Percentiles rank a stretch among this genome's conserved stretches.
Conservation (phyloP, 2,888 invertebrate genomes). For the Hemicrepidius hirtus region DNA sequence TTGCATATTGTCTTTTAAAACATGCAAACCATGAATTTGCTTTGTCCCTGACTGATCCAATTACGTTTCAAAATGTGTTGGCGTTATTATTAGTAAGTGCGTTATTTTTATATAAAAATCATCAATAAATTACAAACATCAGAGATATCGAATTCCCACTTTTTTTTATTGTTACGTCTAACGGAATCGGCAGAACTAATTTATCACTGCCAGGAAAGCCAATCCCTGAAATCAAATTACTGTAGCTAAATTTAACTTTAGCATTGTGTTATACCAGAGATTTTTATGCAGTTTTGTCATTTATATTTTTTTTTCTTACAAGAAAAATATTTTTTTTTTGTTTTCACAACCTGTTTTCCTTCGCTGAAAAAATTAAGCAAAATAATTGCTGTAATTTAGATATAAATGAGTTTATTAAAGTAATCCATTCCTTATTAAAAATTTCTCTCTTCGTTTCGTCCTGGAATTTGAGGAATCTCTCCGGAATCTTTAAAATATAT, state of each 20-base stretch:
- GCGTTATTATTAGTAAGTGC: neutral
- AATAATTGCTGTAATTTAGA: constrained; percentile 3
- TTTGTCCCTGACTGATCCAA: constrained; percentile 7
- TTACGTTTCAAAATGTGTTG: neutral
- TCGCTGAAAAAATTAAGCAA: constrained; percentile 14
- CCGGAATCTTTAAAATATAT: too few species aligned
- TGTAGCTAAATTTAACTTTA: neutral
- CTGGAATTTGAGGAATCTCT: constrained; percentile 6
- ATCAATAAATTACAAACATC: constrained; percentile 7
- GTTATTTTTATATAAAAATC: constrained; percentile 2
- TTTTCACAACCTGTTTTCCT: neutral
- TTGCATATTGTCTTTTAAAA: neutral
- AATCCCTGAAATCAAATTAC: neutral
- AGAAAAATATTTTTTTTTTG: neutral
- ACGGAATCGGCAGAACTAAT: constrained; percentile 2
- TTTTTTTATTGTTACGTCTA: constrained; percentile 1
- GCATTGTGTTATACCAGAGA: neutral
- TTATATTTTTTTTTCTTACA: constrained; percentile 16
- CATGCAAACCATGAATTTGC: neutral
- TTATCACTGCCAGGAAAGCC: constrained; percentile 8
- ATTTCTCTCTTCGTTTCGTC: constrained; percentile 23
- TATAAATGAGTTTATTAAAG: constrained; percentile 4
- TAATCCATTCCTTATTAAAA: constrained; percentile 1
- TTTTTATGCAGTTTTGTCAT: constrained; percentile 21
- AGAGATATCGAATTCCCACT: neutral